A percentile compares a stretch with the other conserved stretches of the same genome.
These are phyloP conservation scores for Zoanthus sansibaricus DNA, from an alignment of 92 coral and sea anemone genomes.

Conservation along the genomic window DNA sequence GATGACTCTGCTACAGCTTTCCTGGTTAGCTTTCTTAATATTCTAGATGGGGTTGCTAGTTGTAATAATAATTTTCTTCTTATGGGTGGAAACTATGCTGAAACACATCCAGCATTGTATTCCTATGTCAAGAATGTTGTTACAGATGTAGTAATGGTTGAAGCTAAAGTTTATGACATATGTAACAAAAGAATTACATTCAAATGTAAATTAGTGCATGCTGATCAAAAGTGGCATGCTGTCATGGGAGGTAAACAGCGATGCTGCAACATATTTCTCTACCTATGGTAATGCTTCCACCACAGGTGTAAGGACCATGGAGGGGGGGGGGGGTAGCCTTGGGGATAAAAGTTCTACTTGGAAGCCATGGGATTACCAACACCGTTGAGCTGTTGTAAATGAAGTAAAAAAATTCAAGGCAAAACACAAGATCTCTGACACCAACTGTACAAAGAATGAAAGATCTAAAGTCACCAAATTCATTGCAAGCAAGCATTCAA, in stretches of 20 bases:
- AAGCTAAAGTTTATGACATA: conserved; percentile 58
- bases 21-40: conserved; percentile 73
- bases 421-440: conserved; percentile 36
- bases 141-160: conserved; percentile 70
- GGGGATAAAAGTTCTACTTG: conserved; percentile 67
- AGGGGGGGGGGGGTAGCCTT: conserved; percentile 65
- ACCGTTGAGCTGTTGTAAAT: conserved; percentile 64
- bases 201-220: conserved; percentile 57
- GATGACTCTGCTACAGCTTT: conserved; percentile 73
- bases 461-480: conserved; percentile 21
- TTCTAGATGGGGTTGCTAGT: conserved; percentile 68
- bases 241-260: conserved; percentile 71
- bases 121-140: conserved; percentile 54
- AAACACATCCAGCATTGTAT: conserved; percentile 65
- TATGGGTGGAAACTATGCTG: conserved; percentile 76
- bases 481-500: conserved; percentile 38
- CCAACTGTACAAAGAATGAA: conserved; percentile 16
- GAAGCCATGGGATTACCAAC: conserved; percentile 74
- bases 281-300: conserved; percentile 73
- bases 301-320: conserved; percentile 43
- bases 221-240: conserved; percentile 78
- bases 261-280: conserved; percentile 73
- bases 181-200: conserved; percentile 52
- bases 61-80: conserved; percentile 70
- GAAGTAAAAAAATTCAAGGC: conserved; percentile 61